Percentiles rank a stretch among this genome's conserved stretches.
Evolutionary conservation across 2,113 vertebrate species (phyloP).

Genomic region (Lepisosteus oculatus): DNA sequence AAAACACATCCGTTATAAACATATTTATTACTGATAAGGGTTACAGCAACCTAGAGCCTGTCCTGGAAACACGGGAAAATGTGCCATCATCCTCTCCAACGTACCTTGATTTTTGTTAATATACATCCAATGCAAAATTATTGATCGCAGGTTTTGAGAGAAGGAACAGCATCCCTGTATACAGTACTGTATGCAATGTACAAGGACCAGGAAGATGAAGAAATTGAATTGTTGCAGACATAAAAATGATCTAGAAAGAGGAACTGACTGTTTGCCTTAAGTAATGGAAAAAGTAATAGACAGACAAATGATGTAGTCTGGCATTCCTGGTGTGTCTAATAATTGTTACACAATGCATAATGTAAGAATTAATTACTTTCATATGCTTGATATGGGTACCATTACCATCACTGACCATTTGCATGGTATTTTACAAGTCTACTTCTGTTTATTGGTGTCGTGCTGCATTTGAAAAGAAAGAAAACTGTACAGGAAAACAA

Average conservation of each 20-base stretch:
- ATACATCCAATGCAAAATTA: too few relatives aligned
- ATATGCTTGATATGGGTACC: background rate
- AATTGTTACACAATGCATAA: constrained; percentile 1
- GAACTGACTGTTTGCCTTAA: background rate
- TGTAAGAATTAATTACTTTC: background rate
- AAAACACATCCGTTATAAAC: too few relatives aligned
- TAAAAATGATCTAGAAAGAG: background rate
- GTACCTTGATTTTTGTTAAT: too few relatives aligned
- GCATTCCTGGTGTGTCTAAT: background rate
- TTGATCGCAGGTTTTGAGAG: too few relatives aligned
- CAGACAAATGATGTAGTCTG: background rate
- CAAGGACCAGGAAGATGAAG: background rate
- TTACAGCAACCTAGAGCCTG: too few relatives aligned
- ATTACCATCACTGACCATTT: background rate
- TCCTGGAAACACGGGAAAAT: too few relatives aligned
- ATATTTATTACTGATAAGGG: too few relatives aligned
- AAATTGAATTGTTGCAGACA: background rate
- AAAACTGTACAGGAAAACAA: background rate
- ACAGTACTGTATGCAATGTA: background rate
- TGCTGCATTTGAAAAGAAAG: background rate
- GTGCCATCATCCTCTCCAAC: too few relatives aligned
- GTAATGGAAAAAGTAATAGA: constrained; percentile 1
- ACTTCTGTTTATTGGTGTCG: background rate
- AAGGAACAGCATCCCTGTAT: too few relatives aligned
- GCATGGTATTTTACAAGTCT: background rate